These are phyloP conservation scores for Diarsia brunnea DNA, from an alignment of 2,888 invertebrate genomes.

Conservation along the genomic window DNA sequence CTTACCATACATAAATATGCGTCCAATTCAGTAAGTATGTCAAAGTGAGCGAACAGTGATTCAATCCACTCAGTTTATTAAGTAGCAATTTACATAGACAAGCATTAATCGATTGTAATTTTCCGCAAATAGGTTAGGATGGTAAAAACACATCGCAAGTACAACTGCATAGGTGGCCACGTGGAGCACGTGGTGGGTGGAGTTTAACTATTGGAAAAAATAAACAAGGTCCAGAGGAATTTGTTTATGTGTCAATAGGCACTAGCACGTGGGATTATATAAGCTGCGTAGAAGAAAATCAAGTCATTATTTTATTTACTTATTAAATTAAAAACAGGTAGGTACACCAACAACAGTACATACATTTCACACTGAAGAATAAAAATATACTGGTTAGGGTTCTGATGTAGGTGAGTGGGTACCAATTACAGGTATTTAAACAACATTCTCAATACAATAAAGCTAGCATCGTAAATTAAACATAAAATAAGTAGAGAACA, in stretches of 20 bases:
- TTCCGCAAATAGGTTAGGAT: conserved; percentile 17
- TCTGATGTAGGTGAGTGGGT: too few relatives aligned
- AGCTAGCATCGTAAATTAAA: too few relatives aligned
- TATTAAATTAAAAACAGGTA: too few relatives aligned
- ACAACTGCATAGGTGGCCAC: conserved; percentile 13
- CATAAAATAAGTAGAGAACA: too few relatives aligned
- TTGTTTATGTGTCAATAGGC: conserved; percentile 2
- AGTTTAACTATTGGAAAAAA: conserved; percentile 29
- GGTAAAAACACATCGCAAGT: conserved; percentile 17
- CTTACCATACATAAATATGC: too few relatives aligned
- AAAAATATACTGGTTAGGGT: too few relatives aligned
- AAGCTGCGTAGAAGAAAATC: conserved; percentile 5
- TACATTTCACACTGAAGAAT: too few relatives aligned
- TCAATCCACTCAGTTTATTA: neutral
- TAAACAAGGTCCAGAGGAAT: neutral
- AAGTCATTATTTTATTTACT: too few relatives aligned
- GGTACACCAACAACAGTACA: too few relatives aligned
- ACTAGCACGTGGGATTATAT: conserved; percentile 1
- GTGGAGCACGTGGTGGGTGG: conserved; percentile 41
- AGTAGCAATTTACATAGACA: neutral
- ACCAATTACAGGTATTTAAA: too few relatives aligned
- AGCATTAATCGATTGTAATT: neutral
- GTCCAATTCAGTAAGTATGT: neutral
- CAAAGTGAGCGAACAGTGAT: neutral
- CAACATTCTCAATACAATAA: too few relatives aligned